Percentiles rank a stretch among this genome's conserved stretches.
Evolutionary conservation across 2,888 invertebrate species (phyloP).

Genomic region (Cephus nigrinus): DNA sequence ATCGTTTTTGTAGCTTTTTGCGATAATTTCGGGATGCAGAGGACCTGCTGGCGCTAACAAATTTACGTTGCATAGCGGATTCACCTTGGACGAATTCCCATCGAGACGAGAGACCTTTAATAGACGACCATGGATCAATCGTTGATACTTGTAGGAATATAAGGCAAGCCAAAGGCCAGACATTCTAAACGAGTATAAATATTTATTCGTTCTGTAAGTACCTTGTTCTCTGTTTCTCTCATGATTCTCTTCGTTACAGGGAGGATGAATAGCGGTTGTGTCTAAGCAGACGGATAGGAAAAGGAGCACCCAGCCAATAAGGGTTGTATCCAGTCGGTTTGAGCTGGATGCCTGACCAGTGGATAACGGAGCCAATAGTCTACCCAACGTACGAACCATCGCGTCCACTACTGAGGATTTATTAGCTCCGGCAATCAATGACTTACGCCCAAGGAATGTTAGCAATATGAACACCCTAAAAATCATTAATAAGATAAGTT

Average conservation of each 20-base stretch:
- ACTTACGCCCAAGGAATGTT: constrained; percentile 88
- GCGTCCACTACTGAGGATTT: constrained; percentile 75
- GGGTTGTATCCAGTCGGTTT: constrained; percentile 54
- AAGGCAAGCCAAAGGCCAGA: not conserved
- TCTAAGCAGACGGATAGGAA: constrained; percentile 81
- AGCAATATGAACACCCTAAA: constrained; percentile 85
- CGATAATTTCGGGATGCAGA: constrained; percentile 70
- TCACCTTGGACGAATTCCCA: constrained; percentile 95
- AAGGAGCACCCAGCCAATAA: constrained; percentile 79
- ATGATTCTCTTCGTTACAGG: constrained; percentile 51
- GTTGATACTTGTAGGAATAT: not conserved
- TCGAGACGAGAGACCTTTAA: constrained; percentile 68
- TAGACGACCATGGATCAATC: not conserved
- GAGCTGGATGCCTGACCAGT: constrained; percentile 43
- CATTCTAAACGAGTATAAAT: not conserved
- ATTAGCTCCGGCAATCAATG: constrained; percentile 64
- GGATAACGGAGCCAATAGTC: constrained; percentile 70
- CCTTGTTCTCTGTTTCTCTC: constrained; percentile 63
- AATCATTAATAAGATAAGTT: constrained; percentile 18
- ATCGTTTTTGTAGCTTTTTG: constrained; percentile 78
- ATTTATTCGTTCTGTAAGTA: constrained; percentile 25
- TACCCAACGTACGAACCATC: constrained; percentile 72
- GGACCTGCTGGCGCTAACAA: constrained; percentile 55
- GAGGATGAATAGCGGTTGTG: constrained; percentile 49
- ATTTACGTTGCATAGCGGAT: constrained; percentile 70